phyloP scores from a whole-genome alignment of 1,140 invertebrate genomes.

The Nasonia longicornis region DNA sequence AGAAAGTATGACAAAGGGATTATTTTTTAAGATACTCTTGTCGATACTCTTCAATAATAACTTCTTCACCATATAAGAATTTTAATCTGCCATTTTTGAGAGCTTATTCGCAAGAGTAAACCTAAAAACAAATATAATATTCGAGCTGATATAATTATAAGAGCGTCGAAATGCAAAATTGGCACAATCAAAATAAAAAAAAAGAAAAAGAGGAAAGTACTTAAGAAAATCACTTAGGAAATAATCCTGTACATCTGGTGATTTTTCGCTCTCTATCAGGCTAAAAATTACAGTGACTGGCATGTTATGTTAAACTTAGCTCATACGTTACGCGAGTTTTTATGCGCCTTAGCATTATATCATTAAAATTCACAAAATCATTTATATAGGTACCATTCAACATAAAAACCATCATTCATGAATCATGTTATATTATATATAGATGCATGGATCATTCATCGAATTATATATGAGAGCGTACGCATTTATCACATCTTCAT shows the following conservation, averaged over 20 bases:
- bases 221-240: slow-evolving; percentile 45
- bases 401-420: slow-evolving; percentile 38
- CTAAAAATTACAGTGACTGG: slow-evolving; percentile 50
- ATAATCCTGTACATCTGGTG: slow-evolving; percentile 52
- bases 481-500: slow-evolving; percentile 28
- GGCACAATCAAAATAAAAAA: background rate
- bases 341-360: slow-evolving; percentile 42
- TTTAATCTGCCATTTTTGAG: background rate
- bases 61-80: background rate
- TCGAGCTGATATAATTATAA: background rate
- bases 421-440: slow-evolving; percentile 11
- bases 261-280: slow-evolving; percentile 45
- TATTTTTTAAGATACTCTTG: slow-evolving; percentile 54
- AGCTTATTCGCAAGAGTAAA: background rate
- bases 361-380: slow-evolving; percentile 21
- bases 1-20: slow-evolving; percentile 46
- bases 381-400: slow-evolving; percentile 19
- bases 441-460: slow-evolving; percentile 38
- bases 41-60: background rate
- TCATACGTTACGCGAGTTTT: slow-evolving; percentile 43
- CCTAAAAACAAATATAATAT: background rate
- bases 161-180: background rate
- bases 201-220: slow-evolving; percentile 9
- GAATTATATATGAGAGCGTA: slow-evolving; percentile 16
- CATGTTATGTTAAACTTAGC: slow-evolving; percentile 53